A percentile compares a stretch with the other conserved stretches of the same genome.
Evolutionary conservation across 2,113 vertebrate genomes (phyloP).

Genomic region (Tachycineta bicolor): DNA sequence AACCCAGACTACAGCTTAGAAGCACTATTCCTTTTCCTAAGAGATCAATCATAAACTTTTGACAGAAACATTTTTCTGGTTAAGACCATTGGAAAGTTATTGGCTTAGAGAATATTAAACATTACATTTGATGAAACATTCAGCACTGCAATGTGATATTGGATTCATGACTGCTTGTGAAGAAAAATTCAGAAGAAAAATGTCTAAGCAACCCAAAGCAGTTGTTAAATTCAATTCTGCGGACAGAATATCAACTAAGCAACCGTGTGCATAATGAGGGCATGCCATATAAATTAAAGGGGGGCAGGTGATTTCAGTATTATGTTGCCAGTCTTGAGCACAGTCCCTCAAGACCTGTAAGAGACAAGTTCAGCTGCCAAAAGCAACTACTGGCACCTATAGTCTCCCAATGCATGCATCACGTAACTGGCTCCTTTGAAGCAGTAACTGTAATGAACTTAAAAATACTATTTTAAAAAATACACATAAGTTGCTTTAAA

Average conservation of each 20-base stretch:
- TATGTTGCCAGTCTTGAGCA: background rate
- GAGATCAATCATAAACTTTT: background rate
- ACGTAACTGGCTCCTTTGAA: conserved; percentile 6
- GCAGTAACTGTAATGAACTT: background rate
- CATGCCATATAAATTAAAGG: background rate
- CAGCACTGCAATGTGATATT: background rate
- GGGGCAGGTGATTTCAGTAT: background rate
- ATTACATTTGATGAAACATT: background rate
- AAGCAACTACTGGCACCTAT: background rate
- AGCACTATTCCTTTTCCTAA: background rate
- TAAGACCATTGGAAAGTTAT: background rate
- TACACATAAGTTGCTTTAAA: conserved; percentile 36
- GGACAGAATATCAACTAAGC: background rate
- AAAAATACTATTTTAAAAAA: conserved; percentile 48
- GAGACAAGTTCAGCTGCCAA: background rate
- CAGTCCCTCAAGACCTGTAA: background rate
- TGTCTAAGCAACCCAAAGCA: background rate
- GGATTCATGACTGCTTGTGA: background rate
- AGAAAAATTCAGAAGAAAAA: background rate
- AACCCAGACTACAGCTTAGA: background rate
- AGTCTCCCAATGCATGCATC: background rate
- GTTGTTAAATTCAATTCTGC: background rate
- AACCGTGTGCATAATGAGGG: background rate
- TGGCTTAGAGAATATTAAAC: background rate
- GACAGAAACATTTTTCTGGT: background rate